phyloP scores from a whole-genome alignment of 1,140 invertebrate species.

The Leguminivora glycinivorella region DNA sequence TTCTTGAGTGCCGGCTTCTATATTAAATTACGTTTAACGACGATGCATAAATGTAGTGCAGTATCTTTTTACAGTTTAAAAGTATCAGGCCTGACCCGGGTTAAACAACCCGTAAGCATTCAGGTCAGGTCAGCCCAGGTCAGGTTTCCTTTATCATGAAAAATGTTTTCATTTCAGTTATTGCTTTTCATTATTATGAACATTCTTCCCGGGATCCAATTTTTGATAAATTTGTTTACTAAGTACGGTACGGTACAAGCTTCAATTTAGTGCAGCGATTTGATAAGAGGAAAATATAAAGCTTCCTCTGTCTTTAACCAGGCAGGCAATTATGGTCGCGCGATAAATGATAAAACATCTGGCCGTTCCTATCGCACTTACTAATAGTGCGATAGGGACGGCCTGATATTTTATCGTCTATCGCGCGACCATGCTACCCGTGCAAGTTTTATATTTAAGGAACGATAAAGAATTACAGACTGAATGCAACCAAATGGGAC shows the following conservation, averaged over 20 bases:
- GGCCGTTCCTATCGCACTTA: too few species aligned
- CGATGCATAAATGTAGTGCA: not conserved
- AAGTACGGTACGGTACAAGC: not conserved
- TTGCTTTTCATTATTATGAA: not conserved
- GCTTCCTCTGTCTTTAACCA: too few species aligned
- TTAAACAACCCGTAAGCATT: not conserved
- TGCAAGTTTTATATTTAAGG: too few species aligned
- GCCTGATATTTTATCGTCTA: too few species aligned
- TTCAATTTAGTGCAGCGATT: not conserved
- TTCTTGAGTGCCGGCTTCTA: too few species aligned
- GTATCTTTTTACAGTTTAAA: not conserved
- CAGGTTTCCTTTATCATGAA: not conserved
- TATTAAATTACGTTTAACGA: not conserved
- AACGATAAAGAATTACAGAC: too few species aligned
- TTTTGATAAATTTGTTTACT: not conserved
- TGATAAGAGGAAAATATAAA: too few species aligned
- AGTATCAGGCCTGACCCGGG: not conserved
- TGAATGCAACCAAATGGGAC: too few species aligned
- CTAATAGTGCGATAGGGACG: too few species aligned
- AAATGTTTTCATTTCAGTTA: not conserved
- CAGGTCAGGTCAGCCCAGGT: constrained; percentile 7
- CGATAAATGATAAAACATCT: too few species aligned
- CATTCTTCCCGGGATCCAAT: not conserved
- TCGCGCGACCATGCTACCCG: too few species aligned
- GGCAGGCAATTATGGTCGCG: too few species aligned